phyloP scores from a whole-genome alignment of 1,140 invertebrate genomes.

The Pseudomyrmex flavicornis region DNA sequence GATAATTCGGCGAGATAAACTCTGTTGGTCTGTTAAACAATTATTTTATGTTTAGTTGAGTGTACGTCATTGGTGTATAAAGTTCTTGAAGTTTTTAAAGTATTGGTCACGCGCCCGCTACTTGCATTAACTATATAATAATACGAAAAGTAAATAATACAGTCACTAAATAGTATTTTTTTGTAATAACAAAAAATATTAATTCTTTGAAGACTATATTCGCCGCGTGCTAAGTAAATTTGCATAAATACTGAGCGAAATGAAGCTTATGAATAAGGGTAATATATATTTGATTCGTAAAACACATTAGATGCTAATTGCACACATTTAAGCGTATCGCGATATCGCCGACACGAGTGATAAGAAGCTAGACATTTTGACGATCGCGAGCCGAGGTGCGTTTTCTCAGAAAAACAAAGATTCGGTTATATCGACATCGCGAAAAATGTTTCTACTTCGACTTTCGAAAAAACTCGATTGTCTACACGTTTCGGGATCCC shows the following conservation, averaged over 20 bases:
- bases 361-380: not conserved
- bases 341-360: not conserved
- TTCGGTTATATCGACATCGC: not conserved
- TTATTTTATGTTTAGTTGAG: conserved; percentile 33
- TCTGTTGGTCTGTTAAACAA: not conserved
- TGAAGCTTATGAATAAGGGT: not conserved
- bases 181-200: no score
- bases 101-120: not conserved
- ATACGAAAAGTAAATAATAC: no score
- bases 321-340: no score
- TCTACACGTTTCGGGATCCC: conserved; percentile 43
- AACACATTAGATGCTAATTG: not conserved
- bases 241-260: not conserved
- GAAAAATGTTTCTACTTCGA: not conserved
- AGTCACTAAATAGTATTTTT: no score
- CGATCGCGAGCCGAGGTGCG: not conserved
- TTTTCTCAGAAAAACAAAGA: no score
- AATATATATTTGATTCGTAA: not conserved
- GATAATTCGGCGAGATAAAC: conserved; percentile 32
- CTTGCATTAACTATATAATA: not conserved
- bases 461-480: conserved; percentile 1
- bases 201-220: not conserved
- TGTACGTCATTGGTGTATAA: not conserved
- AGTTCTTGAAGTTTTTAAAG: not conserved
- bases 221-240: not conserved